A percentile compares a stretch with the other conserved stretches of the same genome.
Evolutionary conservation across 2,888 invertebrate genomes (phyloP).

Genomic region (Malachius bipustulatus): DNA sequence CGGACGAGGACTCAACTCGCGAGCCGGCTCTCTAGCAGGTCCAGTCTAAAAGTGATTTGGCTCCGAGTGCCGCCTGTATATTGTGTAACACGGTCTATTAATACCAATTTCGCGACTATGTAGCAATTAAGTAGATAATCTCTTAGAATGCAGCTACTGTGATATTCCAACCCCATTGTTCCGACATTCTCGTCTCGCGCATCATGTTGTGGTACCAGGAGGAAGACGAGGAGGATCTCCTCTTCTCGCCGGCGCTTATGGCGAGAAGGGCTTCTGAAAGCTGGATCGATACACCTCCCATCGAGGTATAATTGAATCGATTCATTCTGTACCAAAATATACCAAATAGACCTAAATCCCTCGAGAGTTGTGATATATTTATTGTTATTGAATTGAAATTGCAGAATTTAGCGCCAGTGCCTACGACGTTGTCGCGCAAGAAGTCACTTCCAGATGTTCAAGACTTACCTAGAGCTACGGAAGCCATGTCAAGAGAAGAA

Average conservation of each 20-base stretch:
- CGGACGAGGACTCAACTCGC: too few species aligned
- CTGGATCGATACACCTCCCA: slow-evolving; percentile 80
- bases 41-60: too few species aligned
- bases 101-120: too few species aligned
- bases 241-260: slow-evolving; percentile 79
- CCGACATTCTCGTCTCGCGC: too few species aligned
- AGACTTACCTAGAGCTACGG: slow-evolving; percentile 65
- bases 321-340: too few species aligned
- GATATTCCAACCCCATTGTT: too few species aligned
- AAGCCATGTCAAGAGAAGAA: slow-evolving; percentile 88
- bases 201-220: slow-evolving; percentile 68
- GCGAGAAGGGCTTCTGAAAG: slow-evolving; percentile 79
- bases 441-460: slow-evolving; percentile 96
- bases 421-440: slow-evolving; percentile 75
- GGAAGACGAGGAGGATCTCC: slow-evolving; percentile 68
- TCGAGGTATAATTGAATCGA: slow-evolving; percentile 77
- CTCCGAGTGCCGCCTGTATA: too few species aligned
- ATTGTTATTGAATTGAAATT: too few species aligned
- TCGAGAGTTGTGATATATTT: neutral
- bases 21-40: too few species aligned
- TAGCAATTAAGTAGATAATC: too few species aligned
- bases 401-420: slow-evolving; percentile 63
- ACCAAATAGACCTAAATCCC: neutral
- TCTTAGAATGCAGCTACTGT: too few species aligned
- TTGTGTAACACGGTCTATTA: too few species aligned